phyloP scores from a whole-genome alignment of 2,888 invertebrate species.

The Platycnemis pennipes region DNA sequence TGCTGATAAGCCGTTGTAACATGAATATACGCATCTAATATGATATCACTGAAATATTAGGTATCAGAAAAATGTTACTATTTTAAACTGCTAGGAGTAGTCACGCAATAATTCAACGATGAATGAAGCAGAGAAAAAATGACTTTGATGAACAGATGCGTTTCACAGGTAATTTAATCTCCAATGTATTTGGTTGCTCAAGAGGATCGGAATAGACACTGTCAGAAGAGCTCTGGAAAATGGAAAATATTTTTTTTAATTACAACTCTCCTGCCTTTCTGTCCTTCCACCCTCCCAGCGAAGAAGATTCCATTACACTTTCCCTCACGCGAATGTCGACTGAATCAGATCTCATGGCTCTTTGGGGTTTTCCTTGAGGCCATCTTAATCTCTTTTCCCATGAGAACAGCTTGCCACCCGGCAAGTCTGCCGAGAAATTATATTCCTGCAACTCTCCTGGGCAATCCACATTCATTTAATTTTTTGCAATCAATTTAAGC shows the following conservation, averaged over 20 bases:
- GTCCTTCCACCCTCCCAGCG: neutral
- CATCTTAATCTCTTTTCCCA: neutral
- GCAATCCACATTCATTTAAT: neutral
- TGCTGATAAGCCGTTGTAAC: too few relatives aligned
- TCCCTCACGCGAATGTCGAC: slow-evolving; percentile 12
- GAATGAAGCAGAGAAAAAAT: too few relatives aligned
- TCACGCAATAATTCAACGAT: too few relatives aligned
- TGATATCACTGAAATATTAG: too few relatives aligned
- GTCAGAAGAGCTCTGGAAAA: too few relatives aligned
- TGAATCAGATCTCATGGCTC: neutral
- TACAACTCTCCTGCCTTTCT: neutral
- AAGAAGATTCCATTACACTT: neutral
- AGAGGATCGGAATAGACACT: too few relatives aligned
- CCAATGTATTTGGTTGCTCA: too few relatives aligned
- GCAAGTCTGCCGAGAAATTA: neutral
- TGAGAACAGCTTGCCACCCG: neutral
- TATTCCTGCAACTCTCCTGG: neutral
- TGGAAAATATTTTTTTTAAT: neutral
- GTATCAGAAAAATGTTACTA: too few relatives aligned
- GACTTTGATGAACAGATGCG: too few relatives aligned
- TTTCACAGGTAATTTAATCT: too few relatives aligned
- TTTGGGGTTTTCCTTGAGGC: neutral
- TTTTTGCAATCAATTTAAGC: neutral
- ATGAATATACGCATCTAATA: too few relatives aligned
- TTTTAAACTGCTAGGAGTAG: too few relatives aligned